Percentiles rank a stretch among this genome's conserved stretches.
phyloP scores from a whole-genome alignment of 1,140 invertebrate species.

The Aphaenogaster floridana region DNA sequence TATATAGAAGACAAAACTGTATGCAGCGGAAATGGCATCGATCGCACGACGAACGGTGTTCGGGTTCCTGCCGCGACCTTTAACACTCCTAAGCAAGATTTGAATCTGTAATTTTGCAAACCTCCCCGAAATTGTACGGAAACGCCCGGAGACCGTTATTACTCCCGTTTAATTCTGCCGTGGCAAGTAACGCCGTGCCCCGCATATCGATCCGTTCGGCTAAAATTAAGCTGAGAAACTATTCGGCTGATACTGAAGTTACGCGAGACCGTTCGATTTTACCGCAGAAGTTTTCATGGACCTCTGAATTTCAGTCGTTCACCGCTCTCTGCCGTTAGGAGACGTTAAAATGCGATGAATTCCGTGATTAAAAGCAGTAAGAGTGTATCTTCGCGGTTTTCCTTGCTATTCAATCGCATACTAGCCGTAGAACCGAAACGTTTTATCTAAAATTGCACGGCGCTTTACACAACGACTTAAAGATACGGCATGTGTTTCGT shows the following conservation, averaged over 20 bases:
- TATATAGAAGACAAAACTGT: neutral
- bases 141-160: constrained; percentile 20
- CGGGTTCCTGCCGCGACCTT: neutral
- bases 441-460: neutral
- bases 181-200: neutral
- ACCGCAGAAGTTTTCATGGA: constrained; percentile 32
- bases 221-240: constrained; percentile 53
- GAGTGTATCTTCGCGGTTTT: neutral
- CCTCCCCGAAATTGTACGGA: constrained; percentile 8
- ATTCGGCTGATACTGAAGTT: constrained; percentile 25
- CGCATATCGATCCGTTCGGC: constrained; percentile 39
- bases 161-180: constrained; percentile 46
- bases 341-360: neutral
- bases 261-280: constrained; percentile 37
- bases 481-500: neutral
- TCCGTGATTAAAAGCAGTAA: neutral
- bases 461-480: neutral
- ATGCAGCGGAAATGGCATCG: neutral
- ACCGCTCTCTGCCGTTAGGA: neutral
- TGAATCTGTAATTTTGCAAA: constrained; percentile 54
- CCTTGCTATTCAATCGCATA: neutral
- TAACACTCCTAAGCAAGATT: neutral
- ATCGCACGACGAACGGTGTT: neutral
- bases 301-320: constrained; percentile 5
- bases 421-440: neutral